Percentiles rank a stretch among this genome's conserved stretches.
Evolutionary conservation across 2,113 vertebrate genomes (phyloP).

Genomic region (Lampris incognitus): DNA sequence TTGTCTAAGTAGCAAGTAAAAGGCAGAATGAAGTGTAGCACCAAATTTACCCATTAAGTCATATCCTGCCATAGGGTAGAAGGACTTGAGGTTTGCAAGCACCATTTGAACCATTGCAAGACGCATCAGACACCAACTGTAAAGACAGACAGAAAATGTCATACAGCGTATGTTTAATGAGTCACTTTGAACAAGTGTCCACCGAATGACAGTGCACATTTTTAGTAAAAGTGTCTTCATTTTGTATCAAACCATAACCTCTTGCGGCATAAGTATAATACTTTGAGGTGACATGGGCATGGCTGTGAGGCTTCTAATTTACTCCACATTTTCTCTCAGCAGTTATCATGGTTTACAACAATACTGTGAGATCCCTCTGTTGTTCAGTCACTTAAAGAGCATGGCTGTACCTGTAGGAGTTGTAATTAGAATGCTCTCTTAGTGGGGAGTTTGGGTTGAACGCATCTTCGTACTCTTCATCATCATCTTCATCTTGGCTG

Average conservation of each 20-base stretch:
- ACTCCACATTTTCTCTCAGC: no score
- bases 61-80: constrained; percentile 96
- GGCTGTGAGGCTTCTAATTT: no score
- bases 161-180: not conserved
- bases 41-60: constrained; percentile 92
- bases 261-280: no score
- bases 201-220: no score
- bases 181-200: no score
- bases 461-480: constrained; percentile 78
- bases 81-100: constrained; percentile 92
- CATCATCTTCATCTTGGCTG: constrained; percentile 88
- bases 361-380: not conserved
- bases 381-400: not conserved
- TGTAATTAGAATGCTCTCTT: constrained; percentile 94
- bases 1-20: constrained; percentile 16
- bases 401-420: constrained; percentile 91
- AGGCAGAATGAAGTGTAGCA: constrained; percentile 11
- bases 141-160: constrained; percentile 35
- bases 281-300: no score
- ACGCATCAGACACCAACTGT: constrained; percentile 98
- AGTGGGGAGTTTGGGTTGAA: constrained; percentile 83
- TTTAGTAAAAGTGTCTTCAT: no score
- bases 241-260: no score
- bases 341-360: not conserved
- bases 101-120: constrained; percentile 96